phyloP scores from a whole-genome alignment of 2,113 vertebrate genomes.

The Hemiscyllium ocellatum region DNA sequence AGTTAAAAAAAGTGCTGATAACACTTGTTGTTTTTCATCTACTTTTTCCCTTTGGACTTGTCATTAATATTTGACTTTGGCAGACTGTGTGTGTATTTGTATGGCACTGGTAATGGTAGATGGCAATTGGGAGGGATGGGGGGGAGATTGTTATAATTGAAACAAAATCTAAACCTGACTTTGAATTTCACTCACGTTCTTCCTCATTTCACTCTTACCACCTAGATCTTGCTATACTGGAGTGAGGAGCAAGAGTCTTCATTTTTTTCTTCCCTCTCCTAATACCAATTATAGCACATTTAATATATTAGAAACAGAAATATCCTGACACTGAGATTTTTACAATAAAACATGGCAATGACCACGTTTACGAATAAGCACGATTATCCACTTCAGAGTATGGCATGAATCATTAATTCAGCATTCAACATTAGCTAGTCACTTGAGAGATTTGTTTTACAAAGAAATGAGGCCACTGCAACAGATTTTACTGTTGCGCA shows the following conservation, averaged over 20 bases:
- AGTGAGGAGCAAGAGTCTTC: neutral
- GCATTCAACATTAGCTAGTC: neutral
- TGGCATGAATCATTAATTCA: neutral
- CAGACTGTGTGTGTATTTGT: too few species aligned
- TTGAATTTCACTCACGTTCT: neutral
- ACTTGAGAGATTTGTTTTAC: neutral
- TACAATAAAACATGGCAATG: neutral
- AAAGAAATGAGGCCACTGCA: neutral
- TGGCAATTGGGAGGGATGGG: too few species aligned
- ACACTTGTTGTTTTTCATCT: neutral
- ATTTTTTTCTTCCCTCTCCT: neutral
- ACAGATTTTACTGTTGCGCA: neutral
- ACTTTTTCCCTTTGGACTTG: neutral
- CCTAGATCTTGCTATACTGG: neutral
- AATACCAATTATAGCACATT: neutral
- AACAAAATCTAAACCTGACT: neutral
- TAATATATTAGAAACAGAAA: neutral
- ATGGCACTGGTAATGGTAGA: too few species aligned
- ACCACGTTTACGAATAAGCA: neutral
- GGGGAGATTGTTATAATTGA: neutral
- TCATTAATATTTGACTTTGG: neutral
- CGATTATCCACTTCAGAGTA: neutral
- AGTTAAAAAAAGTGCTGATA: neutral
- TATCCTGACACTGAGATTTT: neutral
- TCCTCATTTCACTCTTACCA: neutral